Conservation (phyloP, 2,888 invertebrate species). For the Stenichneumon culpator region DNA sequence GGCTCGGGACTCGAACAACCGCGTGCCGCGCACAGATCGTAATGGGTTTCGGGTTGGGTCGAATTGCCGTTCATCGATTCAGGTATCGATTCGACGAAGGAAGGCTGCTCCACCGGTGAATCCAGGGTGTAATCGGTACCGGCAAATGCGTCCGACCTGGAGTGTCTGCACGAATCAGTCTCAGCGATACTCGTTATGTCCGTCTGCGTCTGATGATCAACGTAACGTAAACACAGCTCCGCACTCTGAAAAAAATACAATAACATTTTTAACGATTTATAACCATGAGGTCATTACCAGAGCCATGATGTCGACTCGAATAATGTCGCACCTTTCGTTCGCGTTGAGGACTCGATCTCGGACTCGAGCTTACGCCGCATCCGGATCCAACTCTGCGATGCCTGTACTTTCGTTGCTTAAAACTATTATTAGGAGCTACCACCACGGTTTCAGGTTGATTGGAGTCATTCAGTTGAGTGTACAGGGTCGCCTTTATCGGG, state of each 20-base stretch:
- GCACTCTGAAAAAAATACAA: constrained; percentile 74
- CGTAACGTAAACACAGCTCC: constrained; percentile 84
- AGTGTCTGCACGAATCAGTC: constrained; percentile 83
- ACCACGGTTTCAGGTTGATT: constrained; percentile 87
- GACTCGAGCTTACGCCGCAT: constrained; percentile 87
- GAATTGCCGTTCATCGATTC: constrained; percentile 81
- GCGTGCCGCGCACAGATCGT: constrained; percentile 68
- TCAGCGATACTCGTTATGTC: constrained; percentile 88
- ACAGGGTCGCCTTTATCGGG: constrained; percentile 87
- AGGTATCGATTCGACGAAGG: constrained; percentile 69
- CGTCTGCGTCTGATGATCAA: constrained; percentile 90
- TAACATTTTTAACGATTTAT: background rate
- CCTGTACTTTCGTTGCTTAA: constrained; percentile 86
- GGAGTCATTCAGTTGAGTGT: constrained; percentile 87
- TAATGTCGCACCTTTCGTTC: constrained; percentile 85
- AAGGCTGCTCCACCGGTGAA: constrained; percentile 59
- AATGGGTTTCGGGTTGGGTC: constrained; percentile 73
- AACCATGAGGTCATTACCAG: background rate
- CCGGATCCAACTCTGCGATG: constrained; percentile 88
- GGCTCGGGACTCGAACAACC: constrained; percentile 86
- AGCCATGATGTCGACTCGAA: background rate
- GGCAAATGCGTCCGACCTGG: constrained; percentile 48
- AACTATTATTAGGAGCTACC: constrained; percentile 81
- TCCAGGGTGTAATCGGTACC: constrained; percentile 58
- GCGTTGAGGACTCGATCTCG: constrained; percentile 86